Evolutionary conservation across 1,140 invertebrate species (phyloP), one percentile per base, ranked within the genome.

Genomic region (Meloidogyne chitwoodi): DNA sequence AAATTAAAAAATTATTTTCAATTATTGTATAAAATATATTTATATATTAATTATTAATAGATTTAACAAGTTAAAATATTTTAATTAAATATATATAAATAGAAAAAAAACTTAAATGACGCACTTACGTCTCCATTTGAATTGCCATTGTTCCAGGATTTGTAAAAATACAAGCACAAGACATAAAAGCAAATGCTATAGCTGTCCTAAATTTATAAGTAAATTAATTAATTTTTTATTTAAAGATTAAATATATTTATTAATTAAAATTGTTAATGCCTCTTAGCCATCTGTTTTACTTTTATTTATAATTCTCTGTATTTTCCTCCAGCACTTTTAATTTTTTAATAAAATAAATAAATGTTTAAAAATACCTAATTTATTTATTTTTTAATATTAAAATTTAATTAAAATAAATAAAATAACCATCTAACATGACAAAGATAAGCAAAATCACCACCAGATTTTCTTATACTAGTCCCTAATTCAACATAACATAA

Each of bases 391-490:
- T 68, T 68, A 14, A 56, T 24, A 19, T 48, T 8, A 0, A 22
- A 34, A 68, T 24, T 11, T 11, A 29, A 34, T n/a, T 34, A 68
- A n/a, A 19, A 19, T 29, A 29, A 29, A 61, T 1, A 61, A 14
- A 14, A 24, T 66, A 34, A 81, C 81, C 82, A 82, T 75, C 77
- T 77, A 24, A 82, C 81, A 62, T 83, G 80, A 63, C 79, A 79
- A 6, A 83, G 10, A 48, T 82, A 83, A 8, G 82, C 82, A 48
- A 83, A 83, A 48, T 83, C 82, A 31, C 79, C 83, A 11, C 82
- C 82, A 24, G 74, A 78, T 41, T 67, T 64, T 16, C 83, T 48
- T 48, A 83, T 84, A 61, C 70, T 78, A 6, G 82, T 83, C 27
- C 82, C 82, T 16, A 83, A 68, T 38, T 83, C 81, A 19, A 84